Evolutionary conservation across 1,140 invertebrate genomes (phyloP).

Genomic region (Battus philenor): DNA sequence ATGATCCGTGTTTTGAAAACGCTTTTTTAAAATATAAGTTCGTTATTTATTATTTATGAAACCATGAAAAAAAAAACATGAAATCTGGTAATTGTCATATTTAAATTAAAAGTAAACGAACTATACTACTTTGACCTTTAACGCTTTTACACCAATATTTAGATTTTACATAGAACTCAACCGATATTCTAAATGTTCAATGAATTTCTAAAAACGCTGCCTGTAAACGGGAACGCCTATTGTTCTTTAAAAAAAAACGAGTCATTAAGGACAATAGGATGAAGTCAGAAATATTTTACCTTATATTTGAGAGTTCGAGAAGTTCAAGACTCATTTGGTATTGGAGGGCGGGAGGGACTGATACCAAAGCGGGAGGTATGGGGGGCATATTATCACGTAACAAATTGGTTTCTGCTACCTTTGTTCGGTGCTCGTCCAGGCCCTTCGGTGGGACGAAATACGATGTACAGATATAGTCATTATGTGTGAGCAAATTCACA

Average conservation of each 20-base stretch:
- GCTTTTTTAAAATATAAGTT: too few species aligned
- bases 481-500: too few species aligned
- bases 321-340: slow-evolving; percentile 43
- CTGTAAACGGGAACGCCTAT: not conserved
- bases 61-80: not conserved
- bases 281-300: slow-evolving; percentile 7
- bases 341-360: slow-evolving; percentile 19
- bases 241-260: slow-evolving; percentile 7
- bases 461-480: slow-evolving; percentile 31
- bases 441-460: slow-evolving; percentile 43
- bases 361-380: slow-evolving; percentile 13
- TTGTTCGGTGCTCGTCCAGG: slow-evolving; percentile 57
- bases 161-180: not conserved
- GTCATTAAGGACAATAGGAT: slow-evolving; percentile 11
- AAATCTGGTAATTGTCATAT: not conserved
- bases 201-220: not conserved
- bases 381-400: slow-evolving; percentile 72
- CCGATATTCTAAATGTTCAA: not conserved
- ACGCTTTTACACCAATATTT: not conserved
- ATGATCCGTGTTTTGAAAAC: too few species aligned
- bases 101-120: too few species aligned
- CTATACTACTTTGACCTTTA: too few species aligned
- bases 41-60: not conserved
- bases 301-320: slow-evolving; percentile 15
- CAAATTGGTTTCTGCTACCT: slow-evolving; percentile 73